These are phyloP conservation scores for Polydrusus pterygomalis DNA, from an alignment of 2,888 invertebrate genomes.

Conservation along the genomic window DNA sequence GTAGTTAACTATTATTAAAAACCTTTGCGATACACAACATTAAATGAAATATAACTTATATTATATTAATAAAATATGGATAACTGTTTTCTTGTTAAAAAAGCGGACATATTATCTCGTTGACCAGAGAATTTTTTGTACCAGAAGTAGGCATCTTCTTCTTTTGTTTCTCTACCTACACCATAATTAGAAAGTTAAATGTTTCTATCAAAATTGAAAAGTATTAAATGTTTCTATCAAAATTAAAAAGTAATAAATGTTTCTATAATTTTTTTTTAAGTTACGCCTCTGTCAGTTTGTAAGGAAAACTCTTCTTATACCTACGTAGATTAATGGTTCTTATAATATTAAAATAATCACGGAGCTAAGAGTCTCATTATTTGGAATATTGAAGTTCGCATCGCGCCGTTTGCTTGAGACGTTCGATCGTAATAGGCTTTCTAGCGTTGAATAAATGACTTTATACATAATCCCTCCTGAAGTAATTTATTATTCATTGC, in stretches of 20 bases:
- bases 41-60: no score
- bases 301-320: slow-evolving; percentile 37
- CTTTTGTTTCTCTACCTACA: no score
- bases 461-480: slow-evolving; percentile 23
- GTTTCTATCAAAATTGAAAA: no score
- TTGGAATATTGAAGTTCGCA: slow-evolving; percentile 49
- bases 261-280: background rate
- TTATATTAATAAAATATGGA: no score
- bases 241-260: background rate
- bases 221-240: no score
- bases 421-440: slow-evolving; percentile 49
- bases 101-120: no score
- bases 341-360: slow-evolving; percentile 48
- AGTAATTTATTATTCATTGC: slow-evolving; percentile 23
- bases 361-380: slow-evolving; percentile 49
- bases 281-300: slow-evolving; percentile 25
- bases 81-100: no score
- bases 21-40: no score
- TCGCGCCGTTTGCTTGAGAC: slow-evolving; percentile 45
- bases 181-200: no score
- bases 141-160: no score
- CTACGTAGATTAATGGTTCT: slow-evolving; percentile 52
- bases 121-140: no score
- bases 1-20: no score
- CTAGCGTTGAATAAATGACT: slow-evolving; percentile 42